Base-by-base conservation (phyloP, 2,113 vertebrate genomes). In the Oryzias celebensis region DNA sequence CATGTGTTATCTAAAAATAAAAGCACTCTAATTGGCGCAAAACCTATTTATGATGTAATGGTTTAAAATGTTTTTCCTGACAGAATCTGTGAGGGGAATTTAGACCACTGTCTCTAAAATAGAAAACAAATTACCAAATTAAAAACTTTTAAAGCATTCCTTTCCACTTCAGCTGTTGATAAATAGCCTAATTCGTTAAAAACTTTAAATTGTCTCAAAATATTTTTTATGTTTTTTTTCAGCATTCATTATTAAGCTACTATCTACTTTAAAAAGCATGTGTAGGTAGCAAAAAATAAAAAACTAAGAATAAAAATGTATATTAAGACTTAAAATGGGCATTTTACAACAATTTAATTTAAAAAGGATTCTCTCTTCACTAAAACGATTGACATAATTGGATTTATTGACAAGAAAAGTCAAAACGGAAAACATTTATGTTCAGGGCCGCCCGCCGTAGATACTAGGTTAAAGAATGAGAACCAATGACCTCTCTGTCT, bases 401-500 rank as follows among this genome's bases (percentile, higher is more conserved):
- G 43, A 4, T 24, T 2, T 70, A 41, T 16, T 5, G 57, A 48
- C 4, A 4, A 56, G 44, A 31, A 36, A 54, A 46, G 50, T 59
- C 36, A 56, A 17, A 17, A 16, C n/a, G 24, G 10, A 58, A 49
- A 61, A 53, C 17, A 65, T 69, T 62, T 65, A 57, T 69, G 61
- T 47, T 42, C n/a, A 14, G 60, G 70, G 82, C 87, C 85, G 83
- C 10, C 54, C 48, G 20, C 20, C 20, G 20, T 71, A 75, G 84
- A 77, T 65, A 62, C 57, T 77, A 54, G 73, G 78, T 71, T 66
- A 81, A 78, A 85, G 72, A 73, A 65, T 79, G 51, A 55, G 64
- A 79, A 71, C 63, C 49, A 61, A 4, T 72, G 65, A 74, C 70
- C 78, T 67, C 63, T 36, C 42, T 68, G 59, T 61, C 6, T 68